Base-by-base conservation (phyloP, 2,888 invertebrate species). In the Germaria angustata region DNA sequence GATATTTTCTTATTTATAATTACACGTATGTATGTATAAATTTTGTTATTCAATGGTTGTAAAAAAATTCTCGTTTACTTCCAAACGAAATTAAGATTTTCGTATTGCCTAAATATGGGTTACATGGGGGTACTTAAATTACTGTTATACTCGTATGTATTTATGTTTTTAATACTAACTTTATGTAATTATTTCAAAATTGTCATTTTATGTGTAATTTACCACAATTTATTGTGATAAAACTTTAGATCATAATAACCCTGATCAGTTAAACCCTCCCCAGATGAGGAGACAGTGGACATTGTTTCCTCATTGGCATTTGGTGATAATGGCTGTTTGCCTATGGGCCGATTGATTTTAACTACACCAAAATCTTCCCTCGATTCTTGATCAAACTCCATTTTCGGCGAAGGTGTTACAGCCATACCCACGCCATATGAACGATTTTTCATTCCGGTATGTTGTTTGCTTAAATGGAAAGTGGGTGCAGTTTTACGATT, bases 191-290 rank as follows among this genome's bases (percentile, higher is more conserved):
- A 49, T 49, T 49, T 55, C 9, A 13, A 55, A 11, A 9, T 17
- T 55, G 9, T 34, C n/a, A 55, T 17, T 32, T 39, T 22, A 13
- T n/a, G n/a, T n/a, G n/a, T n/a, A n/a, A n/a, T 87, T 87, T 94
- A 95, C 95, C 95, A 95, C 86, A 95, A 92, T 86, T 94, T 94
- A 87, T 95, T 95, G 90, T 95, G 95, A 90, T 95, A 95, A 91
- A 95, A 95, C 89, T 95, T 95, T 51, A 95, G 92, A 91, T 95
- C 95, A 86, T 95, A 93, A 90, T 93, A 95, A 51, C 94, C 95
- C 87, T 93, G 93, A 61, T 94, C 93, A 20, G 95, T 94, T 79
- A 92, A 90, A 61, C 93, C 93, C 8, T 92, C 89, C 2, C 89
- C 87, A 11, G 89, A 88, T n/a, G 89, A 90, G 41, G 72, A 80